Evolutionary conservation across 2,113 vertebrate species (phyloP).

Genomic region (Lates calcarifer): DNA sequence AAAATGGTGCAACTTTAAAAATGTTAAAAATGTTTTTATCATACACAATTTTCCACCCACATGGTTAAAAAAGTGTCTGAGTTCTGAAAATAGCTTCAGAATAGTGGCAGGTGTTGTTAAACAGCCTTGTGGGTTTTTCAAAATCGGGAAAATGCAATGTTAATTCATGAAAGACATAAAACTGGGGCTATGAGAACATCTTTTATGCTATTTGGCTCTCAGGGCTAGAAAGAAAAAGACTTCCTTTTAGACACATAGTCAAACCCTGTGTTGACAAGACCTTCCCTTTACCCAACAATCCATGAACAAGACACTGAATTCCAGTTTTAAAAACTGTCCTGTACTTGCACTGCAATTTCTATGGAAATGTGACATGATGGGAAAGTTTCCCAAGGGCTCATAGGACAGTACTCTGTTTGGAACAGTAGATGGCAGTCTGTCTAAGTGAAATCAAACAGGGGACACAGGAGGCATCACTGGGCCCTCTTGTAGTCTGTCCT

Average conservation of each 20-base stretch:
- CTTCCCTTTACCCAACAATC: not conserved
- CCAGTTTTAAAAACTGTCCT: not conserved
- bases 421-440: constrained; percentile 67
- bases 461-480: not conserved
- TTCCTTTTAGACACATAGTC: not conserved
- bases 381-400: not conserved
- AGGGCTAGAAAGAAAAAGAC: not conserved
- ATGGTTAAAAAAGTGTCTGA: no score
- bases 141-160: not conserved
- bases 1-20: no score
- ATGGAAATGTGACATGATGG: not conserved
- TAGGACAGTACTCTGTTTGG: not conserved
- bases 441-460: not conserved
- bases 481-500: not conserved
- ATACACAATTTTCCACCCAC: no score
- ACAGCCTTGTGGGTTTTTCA: no score
- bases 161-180: not conserved
- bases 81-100: no score
- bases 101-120: not conserved
- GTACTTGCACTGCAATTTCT: not conserved
- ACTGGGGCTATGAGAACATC: not conserved
- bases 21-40: no score
- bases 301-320: not conserved
- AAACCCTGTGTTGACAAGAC: not conserved
- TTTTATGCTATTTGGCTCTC: not conserved